Conservation (phyloP, 2,888 invertebrate genomes). For the Neoitamus cyanurus region DNA sequence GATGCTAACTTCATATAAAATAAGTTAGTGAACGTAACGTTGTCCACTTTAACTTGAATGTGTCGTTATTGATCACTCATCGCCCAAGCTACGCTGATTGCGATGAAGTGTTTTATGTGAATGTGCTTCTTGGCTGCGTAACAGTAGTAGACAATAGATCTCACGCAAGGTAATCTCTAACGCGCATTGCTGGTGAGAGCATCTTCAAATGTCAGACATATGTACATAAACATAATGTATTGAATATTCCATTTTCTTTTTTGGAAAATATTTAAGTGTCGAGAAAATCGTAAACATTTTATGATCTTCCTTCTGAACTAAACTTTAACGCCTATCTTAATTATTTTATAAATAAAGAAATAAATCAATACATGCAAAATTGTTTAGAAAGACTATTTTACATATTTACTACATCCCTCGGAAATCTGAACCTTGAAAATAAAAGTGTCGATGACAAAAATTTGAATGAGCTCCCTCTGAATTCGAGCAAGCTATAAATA, state of each 20-base stretch:
- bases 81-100: neutral
- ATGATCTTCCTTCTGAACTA: too few relatives aligned
- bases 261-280: too few relatives aligned
- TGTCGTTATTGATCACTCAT: neutral
- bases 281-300: too few relatives aligned
- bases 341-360: neutral
- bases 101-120: neutral
- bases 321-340: too few relatives aligned
- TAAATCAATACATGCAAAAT: neutral
- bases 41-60: neutral
- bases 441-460: neutral
- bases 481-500: neutral
- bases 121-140: neutral
- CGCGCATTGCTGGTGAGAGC: too few relatives aligned
- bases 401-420: neutral
- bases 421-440: neutral
- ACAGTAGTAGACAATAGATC: neutral
- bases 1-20: neutral
- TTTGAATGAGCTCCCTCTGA: neutral
- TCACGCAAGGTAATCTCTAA: neutral
- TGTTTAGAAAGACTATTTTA: neutral
- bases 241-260: too few relatives aligned
- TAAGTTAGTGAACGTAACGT: neutral
- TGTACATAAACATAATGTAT: too few relatives aligned
- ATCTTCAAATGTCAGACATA: too few relatives aligned